Evolutionary conservation across 2,797 vertebrate species (phyloP), one percentile per base, ranked within the genome.

Genomic region (Champsocephalus gunnari): DNA sequence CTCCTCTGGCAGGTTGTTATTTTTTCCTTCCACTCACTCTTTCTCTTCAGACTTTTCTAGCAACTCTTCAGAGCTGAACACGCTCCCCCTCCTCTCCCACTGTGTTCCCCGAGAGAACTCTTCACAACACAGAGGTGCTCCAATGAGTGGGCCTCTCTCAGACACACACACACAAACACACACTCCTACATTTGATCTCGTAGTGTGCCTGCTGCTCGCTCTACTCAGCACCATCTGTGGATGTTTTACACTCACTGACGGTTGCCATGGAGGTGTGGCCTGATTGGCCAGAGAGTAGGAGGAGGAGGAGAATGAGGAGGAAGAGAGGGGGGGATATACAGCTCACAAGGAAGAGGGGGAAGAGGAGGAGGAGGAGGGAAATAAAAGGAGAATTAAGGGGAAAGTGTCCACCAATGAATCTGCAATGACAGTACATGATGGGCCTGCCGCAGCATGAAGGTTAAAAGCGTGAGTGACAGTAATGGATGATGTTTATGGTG

Each of bases 241-340:
- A 95, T 85, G 87, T 87, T 92, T 96, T 95, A 95, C 93, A 93
- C 95, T 95, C 92, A 56, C 93, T 89, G 93, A 93, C 93, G 93
- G 93, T 91, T 94, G 93, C 87, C 92, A 90, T 90, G 94, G 94
- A 96, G 95, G 95, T 86, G 95, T 96, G 93, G 95, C 94, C 89
- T 93, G 93, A 77, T 83, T 83, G 87, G 89, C 90, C 82, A 82
- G 49, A 74, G 83, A 89, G 76, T 71, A 88, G 80, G 71, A 88
- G 87, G 86, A 89, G 71, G 82, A 81, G 82, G 74, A 73, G 73
- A 67, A 68, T 75, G 75, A 81, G 70, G 54, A 82, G 55, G 14
- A 51, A 64, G 56, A 57, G 67, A 64, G 32, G 68, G 28, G 78
- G 82, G 77, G 65, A 86, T 34, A 84, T 72, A 81, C 81, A 60